Conservation (phyloP, 2,113 vertebrate species). For the Oreochromis spilurus region DNA sequence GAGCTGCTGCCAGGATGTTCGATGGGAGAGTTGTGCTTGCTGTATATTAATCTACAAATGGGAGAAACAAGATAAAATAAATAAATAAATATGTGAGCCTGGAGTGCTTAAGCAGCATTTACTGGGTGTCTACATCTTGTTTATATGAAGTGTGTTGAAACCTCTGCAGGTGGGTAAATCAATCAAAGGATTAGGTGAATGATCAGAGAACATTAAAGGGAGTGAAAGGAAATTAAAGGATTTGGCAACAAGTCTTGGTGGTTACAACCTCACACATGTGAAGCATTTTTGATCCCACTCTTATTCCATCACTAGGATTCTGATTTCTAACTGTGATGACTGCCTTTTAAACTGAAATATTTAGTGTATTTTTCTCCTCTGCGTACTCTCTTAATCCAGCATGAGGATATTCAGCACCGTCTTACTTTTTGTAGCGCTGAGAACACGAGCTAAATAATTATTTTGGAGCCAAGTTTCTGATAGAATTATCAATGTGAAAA, state of each 20-base stretch:
- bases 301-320: not conserved
- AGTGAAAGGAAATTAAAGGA: not conserved
- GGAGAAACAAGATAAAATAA: not conserved
- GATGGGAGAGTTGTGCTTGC: slow-evolving; percentile 68
- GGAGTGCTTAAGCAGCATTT: not conserved
- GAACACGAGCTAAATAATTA: not conserved
- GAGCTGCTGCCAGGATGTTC: slow-evolving; percentile 75
- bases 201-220: not conserved
- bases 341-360: not conserved
- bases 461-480: not conserved
- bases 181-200: not conserved
- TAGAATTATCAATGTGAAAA: not conserved
- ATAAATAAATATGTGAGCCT: not conserved
- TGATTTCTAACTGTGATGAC: not conserved
- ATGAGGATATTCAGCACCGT: not conserved
- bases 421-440: not conserved
- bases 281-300: not conserved
- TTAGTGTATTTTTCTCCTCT: not conserved
- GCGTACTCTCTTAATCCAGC: not conserved
- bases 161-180: not conserved
- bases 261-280: not conserved
- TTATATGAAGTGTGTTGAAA: not conserved
- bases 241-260: not conserved
- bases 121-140: not conserved
- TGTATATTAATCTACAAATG: slow-evolving; percentile 66